Base-by-base conservation (phyloP, 1,140 invertebrate species). In the Doryteuthis pealeii region DNA sequence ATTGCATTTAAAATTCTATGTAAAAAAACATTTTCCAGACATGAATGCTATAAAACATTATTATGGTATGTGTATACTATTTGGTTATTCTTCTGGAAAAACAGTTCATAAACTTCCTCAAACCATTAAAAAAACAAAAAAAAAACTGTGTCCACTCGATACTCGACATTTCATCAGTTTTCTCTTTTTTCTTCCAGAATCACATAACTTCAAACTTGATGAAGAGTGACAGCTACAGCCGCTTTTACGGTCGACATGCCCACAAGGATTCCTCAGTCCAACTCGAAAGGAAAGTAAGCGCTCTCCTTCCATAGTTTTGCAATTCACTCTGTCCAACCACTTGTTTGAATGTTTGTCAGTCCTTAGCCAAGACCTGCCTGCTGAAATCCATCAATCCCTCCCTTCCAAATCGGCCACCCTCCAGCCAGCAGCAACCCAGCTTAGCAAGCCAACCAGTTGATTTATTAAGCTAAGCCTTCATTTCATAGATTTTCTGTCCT, bases 181-280 rank as follows among this genome's bases (percentile, higher is more conserved):
- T 40, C 75, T 18, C 74, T 78, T 78, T 73, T 58, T 45, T 54
- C 70, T 88, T 89, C 62, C 89, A 97, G 94, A 95, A 97, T 12
- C 98, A 99, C 89, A 96, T 99, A n/a, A n/a, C 35, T 99, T 99
- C 89, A 96, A 99, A 86, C 90, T n/a, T 99, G 74, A 99, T 99
- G 98, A 99, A 99, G 86, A 97, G 95, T 82, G 98, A 99, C 88
- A 97, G 95, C 82, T 99, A 99, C 86, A 97, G 96, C 58, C 91
- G 98, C 77, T 99, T 87, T 90, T 99, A 72, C 92, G 98, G 70
- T 99, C 2, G 98, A 99, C 83, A 97, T 98, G 94, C n/a, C n/a
- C 99, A 99, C 89, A 98, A 98, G 91, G 96, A 81, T 97, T 94
- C 88, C 90, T 98, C 70, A 96, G 94, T 88, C 95, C 95, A 79